Percentiles rank a stretch among this genome's conserved stretches.
Evolutionary conservation across 2,888 invertebrate genomes (phyloP).

Genomic region (Torymus tubicola): DNA sequence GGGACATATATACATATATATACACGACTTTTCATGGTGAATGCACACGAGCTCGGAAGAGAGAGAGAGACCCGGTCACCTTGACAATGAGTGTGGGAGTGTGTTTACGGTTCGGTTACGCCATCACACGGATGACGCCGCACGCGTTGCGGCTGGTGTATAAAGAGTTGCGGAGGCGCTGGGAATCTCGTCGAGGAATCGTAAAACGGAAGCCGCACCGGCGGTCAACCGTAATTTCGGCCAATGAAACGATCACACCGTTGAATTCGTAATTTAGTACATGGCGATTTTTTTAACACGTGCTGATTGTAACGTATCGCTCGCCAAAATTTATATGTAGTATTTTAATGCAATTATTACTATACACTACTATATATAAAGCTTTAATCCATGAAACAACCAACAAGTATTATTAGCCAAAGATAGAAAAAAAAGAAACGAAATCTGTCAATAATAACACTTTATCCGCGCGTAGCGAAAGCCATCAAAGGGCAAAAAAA

Average conservation of each 20-base stretch:
- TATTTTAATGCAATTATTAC: no score
- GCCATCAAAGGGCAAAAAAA: conserved; percentile 22
- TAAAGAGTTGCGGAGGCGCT: conserved; percentile 43
- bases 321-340: no score
- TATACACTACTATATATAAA: no score
- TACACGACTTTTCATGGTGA: conserved; percentile 68
- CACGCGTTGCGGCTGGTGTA: conserved; percentile 4
- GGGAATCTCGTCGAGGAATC: conserved; percentile 49
- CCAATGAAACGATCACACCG: conserved; percentile 6
- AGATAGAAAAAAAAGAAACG: conserved; percentile 19
- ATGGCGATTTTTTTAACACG: background rate
- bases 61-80: conserved; percentile 61
- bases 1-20: conserved; percentile 48
- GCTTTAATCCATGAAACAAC: no score
- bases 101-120: conserved; percentile 66
- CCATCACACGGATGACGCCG: conserved; percentile 33
- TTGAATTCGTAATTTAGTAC: background rate
- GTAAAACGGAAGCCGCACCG: conserved; percentile 49
- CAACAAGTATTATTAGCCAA: conserved; percentile 14
- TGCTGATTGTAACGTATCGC: no score
- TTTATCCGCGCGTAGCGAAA: conserved; percentile 5
- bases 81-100: conserved; percentile 74
- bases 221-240: conserved; percentile 46
- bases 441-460: conserved; percentile 48
- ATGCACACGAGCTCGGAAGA: conserved; percentile 29